These are phyloP conservation scores for Sturnus vulgaris DNA, from an alignment of 2,113 vertebrate genomes.

Conservation along the genomic window DNA sequence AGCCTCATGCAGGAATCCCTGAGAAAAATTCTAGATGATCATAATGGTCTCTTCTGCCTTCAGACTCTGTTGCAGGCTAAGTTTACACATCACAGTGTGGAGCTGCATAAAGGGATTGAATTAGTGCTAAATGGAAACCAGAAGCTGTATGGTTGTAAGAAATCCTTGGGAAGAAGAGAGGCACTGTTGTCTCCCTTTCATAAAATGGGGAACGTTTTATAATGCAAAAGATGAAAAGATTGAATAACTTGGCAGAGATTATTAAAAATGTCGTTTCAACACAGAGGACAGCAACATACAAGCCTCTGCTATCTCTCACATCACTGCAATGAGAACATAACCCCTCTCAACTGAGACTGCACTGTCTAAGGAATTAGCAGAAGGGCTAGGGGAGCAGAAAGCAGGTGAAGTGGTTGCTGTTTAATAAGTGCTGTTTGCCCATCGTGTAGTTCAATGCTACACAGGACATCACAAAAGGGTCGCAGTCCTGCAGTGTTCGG, in stretches of 20 bases:
- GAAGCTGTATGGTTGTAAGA: not conserved
- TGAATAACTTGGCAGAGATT: not conserved
- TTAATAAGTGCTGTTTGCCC: not conserved
- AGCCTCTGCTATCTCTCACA: not conserved
- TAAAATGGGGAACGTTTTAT: not conserved
- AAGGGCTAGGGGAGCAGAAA: not conserved
- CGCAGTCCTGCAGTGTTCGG: not conserved
- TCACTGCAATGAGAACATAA: not conserved
- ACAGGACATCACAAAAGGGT: not conserved
- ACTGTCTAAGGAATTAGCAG: not conserved
- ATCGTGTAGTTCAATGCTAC: not conserved
- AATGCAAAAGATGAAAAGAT: not conserved
- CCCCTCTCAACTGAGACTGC: not conserved
- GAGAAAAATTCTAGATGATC: conserved; percentile 35
- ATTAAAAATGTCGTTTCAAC: not conserved
- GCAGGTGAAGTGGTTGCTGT: not conserved
- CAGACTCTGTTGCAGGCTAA: not conserved
- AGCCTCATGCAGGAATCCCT: conserved; percentile 23
- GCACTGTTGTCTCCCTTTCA: not conserved
- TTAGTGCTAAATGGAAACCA: conserved; percentile 23
- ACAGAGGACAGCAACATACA: not conserved
- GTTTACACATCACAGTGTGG: conserved; percentile 13
- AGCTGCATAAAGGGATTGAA: not conserved
- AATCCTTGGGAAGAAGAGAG: not conserved
- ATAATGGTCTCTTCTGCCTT: conserved; percentile 15